These are phyloP conservation scores for Melospiza georgiana DNA, from an alignment of 2,113 vertebrate species.

Conservation along the genomic window DNA sequence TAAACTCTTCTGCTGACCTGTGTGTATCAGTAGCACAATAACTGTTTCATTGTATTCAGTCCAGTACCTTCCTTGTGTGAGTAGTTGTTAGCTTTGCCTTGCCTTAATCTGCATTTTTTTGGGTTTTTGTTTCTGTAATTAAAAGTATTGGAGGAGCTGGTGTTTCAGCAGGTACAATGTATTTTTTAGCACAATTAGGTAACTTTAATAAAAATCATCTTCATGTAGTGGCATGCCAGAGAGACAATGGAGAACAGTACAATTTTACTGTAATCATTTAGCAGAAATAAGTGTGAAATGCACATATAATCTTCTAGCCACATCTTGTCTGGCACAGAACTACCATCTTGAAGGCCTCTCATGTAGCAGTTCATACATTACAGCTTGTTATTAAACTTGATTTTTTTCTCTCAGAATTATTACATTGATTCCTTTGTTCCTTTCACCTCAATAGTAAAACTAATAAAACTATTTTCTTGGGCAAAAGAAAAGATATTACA, in stretches of 20 bases:
- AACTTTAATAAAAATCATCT: neutral
- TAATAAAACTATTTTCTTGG: constrained; percentile 46
- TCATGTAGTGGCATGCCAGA: neutral
- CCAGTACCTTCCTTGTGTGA: neutral
- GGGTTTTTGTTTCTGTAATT: neutral
- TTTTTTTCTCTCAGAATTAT: constrained; percentile 40
- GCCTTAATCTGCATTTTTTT: neutral
- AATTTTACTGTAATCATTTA: neutral
- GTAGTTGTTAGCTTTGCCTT: neutral
- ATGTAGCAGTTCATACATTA: neutral
- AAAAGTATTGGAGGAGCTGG: neutral
- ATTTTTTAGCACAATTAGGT: neutral
- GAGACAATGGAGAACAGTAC: neutral
- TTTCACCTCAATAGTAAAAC: constrained; percentile 37
- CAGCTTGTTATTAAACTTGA: constrained; percentile 23
- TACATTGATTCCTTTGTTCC: constrained; percentile 1
- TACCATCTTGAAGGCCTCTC: neutral
- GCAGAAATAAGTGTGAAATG: neutral
- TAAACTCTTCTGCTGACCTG: neutral
- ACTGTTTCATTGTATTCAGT: accelerated
- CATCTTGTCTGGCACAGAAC: neutral
- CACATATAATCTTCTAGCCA: neutral
- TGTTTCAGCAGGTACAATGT: neutral
- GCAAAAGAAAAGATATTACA: constrained; percentile 1
- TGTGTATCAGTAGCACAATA: neutral